Conservation (phyloP, 1,140 invertebrate species). For the Argopecten irradians region DNA sequence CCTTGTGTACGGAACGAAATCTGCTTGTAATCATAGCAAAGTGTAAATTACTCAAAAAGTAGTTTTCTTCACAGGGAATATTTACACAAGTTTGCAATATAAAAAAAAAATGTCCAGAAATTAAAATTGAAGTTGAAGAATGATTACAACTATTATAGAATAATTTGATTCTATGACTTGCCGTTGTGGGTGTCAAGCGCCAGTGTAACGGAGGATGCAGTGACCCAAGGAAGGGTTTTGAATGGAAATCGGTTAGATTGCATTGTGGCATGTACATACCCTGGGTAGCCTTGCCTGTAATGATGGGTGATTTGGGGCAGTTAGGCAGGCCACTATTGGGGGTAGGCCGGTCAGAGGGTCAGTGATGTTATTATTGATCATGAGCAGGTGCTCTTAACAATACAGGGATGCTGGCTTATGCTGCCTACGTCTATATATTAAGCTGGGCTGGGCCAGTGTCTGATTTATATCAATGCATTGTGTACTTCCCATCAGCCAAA, state of each 20-base stretch:
- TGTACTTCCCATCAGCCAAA: constrained; percentile 20
- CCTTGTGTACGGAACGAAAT: neutral
- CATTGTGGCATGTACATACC: neutral
- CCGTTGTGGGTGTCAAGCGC: neutral
- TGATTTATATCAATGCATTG: constrained; percentile 17
- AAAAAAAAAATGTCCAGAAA: neutral
- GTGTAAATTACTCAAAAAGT: constrained; percentile 11
- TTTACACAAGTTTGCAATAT: neutral
- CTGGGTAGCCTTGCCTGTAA: neutral
- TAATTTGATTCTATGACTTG: neutral
- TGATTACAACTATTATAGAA: neutral
- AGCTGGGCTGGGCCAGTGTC: neutral
- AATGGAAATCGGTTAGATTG: constrained; percentile 2
- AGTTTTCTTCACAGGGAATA: neutral
- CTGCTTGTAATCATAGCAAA: neutral
- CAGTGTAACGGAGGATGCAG: neutral
- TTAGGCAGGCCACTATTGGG: constrained; percentile 12
- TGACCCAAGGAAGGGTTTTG: neutral
- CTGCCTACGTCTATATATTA: constrained; percentile 10
- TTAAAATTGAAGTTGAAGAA: constrained; percentile 2
- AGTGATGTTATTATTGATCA: constrained; percentile 17
- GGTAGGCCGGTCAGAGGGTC: constrained; percentile 1
- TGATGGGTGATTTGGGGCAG: constrained; percentile 20
- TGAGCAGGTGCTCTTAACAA: constrained; percentile 6
- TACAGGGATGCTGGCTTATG: constrained; percentile 20